Evolutionary conservation across 2,113 vertebrate species (phyloP), one percentile per base, ranked within the genome.

Genomic region (Macquaria ambigua): DNA sequence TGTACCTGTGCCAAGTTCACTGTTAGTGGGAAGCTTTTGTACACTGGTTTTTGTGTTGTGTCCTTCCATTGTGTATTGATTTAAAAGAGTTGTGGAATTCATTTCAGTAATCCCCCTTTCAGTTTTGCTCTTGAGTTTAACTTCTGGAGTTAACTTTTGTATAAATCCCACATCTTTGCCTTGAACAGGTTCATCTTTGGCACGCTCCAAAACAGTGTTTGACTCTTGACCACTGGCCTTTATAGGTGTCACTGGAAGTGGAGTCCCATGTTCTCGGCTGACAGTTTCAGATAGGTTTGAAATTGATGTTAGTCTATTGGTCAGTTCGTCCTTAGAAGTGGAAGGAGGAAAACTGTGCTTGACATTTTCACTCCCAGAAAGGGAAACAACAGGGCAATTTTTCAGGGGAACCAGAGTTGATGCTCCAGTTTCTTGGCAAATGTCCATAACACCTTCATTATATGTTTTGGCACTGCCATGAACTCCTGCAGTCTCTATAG

Each of bases 71-170:
- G 82, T 81, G 52, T 14, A 1, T 14, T 62, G 48, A 84, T 82
- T 80, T 53, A 48, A 23, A 74, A 66, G 28, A 18, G 53, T 48
- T 52, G 10, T 21, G 12, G 81, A 34, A 67, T 34, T 43, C 0
- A 23, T 64, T 77, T 74, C 77, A 41, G 14, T n/a, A 31, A 23
- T 61, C 5, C 3, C 28, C 15, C 0, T 41, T 68, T 85, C 55
- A 50, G 43, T 56, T 77, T 85, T 34, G 63, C 64, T 77, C 56
- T 76, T 72, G 31, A 72, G 48, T 77, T 85, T 76, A 62, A 76
- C 72, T 82, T 83, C 74, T 73, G 84, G 43, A 56, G 53, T 43
- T 39, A 70, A 25, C 7, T 28, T 82, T 11, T 67, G 63, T 5
- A 18, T 25, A 12, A 28, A 52, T 50, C 21, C 77, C 10, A 31